Percentiles rank a stretch among this genome's conserved stretches.
Evolutionary conservation across 2,113 vertebrate genomes (phyloP).

Genomic region (Brienomyrus longianalis): DNA sequence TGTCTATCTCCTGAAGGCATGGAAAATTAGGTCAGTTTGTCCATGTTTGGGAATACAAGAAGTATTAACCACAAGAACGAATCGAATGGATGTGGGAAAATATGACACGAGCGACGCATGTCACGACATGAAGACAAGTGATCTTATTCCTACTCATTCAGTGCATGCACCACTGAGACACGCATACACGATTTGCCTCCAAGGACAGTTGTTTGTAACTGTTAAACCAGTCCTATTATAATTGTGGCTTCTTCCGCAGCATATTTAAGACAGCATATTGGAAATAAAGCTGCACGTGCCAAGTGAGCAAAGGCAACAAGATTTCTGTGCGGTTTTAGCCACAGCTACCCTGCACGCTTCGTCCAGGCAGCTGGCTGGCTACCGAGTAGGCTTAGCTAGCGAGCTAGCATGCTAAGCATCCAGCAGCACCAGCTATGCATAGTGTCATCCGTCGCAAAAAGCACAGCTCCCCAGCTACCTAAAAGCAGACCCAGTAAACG

Average conservation of each 20-base stretch:
- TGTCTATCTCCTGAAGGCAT: background rate
- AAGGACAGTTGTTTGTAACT: background rate
- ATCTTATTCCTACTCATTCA: background rate
- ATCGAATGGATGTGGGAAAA: background rate
- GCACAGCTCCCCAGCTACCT: background rate
- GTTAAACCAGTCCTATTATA: background rate
- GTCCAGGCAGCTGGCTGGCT: background rate
- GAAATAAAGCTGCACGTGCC: background rate
- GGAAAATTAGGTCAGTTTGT: constrained; percentile 11
- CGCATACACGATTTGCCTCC: background rate
- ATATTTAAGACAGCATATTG: background rate
- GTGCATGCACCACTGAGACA: background rate
- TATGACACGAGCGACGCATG: background rate
- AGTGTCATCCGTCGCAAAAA: background rate
- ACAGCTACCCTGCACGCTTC: background rate
- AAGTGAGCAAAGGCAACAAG: background rate
- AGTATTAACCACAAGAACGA: background rate
- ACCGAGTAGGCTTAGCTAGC: background rate
- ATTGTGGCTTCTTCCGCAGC: background rate
- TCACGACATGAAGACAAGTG: background rate
- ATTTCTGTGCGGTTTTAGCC: constrained; percentile 3
- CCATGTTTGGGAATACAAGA: background rate
- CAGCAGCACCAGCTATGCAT: background rate
- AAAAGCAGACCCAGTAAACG: background rate
- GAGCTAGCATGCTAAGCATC: background rate